Evolutionary conservation across 2,113 vertebrate species (phyloP).

Genomic region (Excalfactoria chinensis): DNA sequence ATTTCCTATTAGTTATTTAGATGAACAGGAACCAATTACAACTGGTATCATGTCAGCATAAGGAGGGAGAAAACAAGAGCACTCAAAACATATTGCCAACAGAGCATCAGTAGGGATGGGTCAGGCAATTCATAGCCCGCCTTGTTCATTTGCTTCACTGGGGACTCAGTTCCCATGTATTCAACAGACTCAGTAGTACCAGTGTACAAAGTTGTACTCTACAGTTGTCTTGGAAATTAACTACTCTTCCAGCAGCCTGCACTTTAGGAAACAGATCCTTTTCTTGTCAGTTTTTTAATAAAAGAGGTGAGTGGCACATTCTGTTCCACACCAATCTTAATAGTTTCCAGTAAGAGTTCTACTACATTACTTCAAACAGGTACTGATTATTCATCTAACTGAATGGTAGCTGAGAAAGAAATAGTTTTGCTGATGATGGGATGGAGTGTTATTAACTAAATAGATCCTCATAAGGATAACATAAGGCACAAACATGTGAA

Average conservation of each 20-base stretch:
- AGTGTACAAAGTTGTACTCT: background rate
- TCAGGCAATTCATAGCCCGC: background rate
- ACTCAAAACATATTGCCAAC: constrained; percentile 24
- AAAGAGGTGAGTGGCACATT: background rate
- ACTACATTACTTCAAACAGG: background rate
- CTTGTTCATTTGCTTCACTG: background rate
- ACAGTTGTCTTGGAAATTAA: background rate
- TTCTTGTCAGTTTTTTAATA: background rate
- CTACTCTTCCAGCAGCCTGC: background rate
- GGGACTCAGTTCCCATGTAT: background rate
- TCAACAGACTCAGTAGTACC: background rate
- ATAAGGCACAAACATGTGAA: background rate
- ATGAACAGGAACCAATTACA: constrained; percentile 31
- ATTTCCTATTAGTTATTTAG: constrained; percentile 16
- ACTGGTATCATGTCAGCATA: background rate
- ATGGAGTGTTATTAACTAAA: background rate
- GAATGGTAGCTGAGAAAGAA: background rate
- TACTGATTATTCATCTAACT: background rate
- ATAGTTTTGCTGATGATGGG: background rate
- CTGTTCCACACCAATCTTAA: background rate
- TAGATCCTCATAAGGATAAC: background rate
- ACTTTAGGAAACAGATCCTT: background rate
- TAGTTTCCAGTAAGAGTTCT: background rate
- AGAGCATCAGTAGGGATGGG: background rate
- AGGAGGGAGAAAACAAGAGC: background rate